phyloP scores from a whole-genome alignment of 2,113 vertebrate species.

The Turnix velox region DNA sequence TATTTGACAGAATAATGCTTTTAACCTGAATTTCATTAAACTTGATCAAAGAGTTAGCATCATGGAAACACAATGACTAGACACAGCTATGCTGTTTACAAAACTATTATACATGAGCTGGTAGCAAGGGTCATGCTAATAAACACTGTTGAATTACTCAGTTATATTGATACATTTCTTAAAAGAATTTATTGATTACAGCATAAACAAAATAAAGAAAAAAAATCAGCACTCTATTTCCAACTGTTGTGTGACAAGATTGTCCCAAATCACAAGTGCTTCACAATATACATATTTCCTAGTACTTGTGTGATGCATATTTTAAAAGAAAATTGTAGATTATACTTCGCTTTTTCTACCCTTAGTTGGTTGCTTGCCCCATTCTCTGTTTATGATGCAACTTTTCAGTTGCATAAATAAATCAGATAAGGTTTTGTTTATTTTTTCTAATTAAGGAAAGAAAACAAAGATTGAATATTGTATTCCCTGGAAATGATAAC shows the following conservation, averaged over 20 bases:
- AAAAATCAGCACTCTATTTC: not conserved
- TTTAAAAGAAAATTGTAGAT: not conserved
- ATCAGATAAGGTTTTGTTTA: not conserved
- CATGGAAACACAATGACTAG: not conserved
- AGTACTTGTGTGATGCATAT: not conserved
- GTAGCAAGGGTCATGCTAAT: not conserved
- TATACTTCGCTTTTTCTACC: not conserved
- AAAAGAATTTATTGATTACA: not conserved
- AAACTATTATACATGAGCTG: not conserved
- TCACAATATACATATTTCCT: not conserved
- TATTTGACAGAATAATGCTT: not conserved
- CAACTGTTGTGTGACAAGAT: not conserved
- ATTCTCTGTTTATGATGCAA: not conserved
- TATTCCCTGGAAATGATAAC: not conserved
- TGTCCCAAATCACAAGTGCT: not conserved
- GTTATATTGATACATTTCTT: not conserved
- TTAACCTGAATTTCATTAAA: not conserved
- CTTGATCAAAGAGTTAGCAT: not conserved
- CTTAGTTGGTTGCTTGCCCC: not conserved
- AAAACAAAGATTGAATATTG: not conserved
- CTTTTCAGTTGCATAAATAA: not conserved
- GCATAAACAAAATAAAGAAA: not conserved
- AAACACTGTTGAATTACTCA: not conserved
- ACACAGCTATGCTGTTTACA: not conserved
- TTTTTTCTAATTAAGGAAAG: not conserved